Evolutionary conservation across 2,888 invertebrate genomes (phyloP).

Genomic region (Ormyrus rosae): DNA sequence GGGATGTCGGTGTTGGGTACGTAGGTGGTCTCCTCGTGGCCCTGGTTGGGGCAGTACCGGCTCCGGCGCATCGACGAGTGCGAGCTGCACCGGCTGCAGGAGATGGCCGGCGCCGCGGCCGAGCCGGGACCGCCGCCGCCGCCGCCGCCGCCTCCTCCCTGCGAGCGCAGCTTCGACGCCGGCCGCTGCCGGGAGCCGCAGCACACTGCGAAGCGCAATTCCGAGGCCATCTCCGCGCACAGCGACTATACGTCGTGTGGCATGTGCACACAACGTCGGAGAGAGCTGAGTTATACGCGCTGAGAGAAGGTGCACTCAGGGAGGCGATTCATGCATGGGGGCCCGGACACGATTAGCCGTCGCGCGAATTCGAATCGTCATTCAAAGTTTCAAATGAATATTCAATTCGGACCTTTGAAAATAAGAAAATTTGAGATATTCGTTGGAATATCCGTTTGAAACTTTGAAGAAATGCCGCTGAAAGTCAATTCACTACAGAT

Average conservation of each 20-base stretch:
- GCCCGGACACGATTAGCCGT: no score
- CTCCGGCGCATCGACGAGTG: constrained; percentile 68
- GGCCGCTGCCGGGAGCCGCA: constrained; percentile 91
- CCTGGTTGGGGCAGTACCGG: constrained; percentile 62
- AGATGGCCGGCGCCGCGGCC: constrained; percentile 59
- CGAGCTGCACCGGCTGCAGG: constrained; percentile 72
- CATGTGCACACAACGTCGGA: no score
- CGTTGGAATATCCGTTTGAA: no score
- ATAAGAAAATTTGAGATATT: no score
- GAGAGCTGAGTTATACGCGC: no score
- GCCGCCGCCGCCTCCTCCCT: no score
- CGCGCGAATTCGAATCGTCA: no score
- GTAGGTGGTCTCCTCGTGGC: constrained; percentile 73
- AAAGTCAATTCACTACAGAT: no score
- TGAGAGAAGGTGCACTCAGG: neutral
- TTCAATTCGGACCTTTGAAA: no score
- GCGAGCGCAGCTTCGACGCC: constrained; percentile 80
- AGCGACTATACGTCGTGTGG: constrained; percentile 81
- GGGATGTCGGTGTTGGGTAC: constrained; percentile 74
- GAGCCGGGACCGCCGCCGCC: constrained; percentile 52
- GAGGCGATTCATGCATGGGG: no score
- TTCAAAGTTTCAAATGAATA: no score
- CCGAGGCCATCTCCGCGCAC: constrained; percentile 96
- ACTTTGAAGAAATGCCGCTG: no score
- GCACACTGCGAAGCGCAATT: constrained; percentile 92